Base-by-base conservation (phyloP, 2,888 invertebrate species). In the Lasioglossum villosulum region DNA sequence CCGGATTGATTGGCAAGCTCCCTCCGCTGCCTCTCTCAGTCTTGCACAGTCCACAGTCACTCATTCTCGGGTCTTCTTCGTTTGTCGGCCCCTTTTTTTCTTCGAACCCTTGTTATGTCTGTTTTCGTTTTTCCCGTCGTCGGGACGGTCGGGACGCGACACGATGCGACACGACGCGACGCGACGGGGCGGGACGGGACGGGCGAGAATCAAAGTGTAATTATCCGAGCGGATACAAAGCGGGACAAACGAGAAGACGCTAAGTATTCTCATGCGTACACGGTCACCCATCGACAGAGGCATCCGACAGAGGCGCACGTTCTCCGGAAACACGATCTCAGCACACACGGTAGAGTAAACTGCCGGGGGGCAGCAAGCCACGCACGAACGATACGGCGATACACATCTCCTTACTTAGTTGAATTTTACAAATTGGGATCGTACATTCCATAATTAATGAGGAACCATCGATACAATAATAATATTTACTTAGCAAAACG, bases 391-490 rank as follows among this genome's bases (percentile, higher is more conserved):
- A 91, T 92, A 92, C 89, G 88, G 89, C 89, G 87, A 92, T 88
- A 93, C 92, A 93, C 91, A 92, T 86, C 90, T 91, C 89, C 92
- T 92, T 92, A 83, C 89, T 92, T 92, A 92, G 83, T 34, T 93
- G 88, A 93, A 94, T 93, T 93, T 94, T 93, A 92, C 92, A 92
- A 94, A 93, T 92, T 89, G 91, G 92, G 91, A 92, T 87, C 91
- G 90, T 93, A 93, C 91, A 93, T 91, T 92, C 91, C 91, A 92
- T 94, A 93, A 92, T 93, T 93, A 93, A 92, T 92, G 92, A 94
- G 93, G 94, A 94, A 94, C 94, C 94, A 94, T 93, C 93, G 94
- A 94, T 93, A 94, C 92, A 93, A 93, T 92, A 91, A 92, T 90
- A 90, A 92, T 92, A 92, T 92, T 93, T 92, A 93, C 93, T 92